These are phyloP conservation scores for Anableps anableps DNA, from an alignment of 2,797 vertebrate species.

Conservation along the genomic window DNA sequence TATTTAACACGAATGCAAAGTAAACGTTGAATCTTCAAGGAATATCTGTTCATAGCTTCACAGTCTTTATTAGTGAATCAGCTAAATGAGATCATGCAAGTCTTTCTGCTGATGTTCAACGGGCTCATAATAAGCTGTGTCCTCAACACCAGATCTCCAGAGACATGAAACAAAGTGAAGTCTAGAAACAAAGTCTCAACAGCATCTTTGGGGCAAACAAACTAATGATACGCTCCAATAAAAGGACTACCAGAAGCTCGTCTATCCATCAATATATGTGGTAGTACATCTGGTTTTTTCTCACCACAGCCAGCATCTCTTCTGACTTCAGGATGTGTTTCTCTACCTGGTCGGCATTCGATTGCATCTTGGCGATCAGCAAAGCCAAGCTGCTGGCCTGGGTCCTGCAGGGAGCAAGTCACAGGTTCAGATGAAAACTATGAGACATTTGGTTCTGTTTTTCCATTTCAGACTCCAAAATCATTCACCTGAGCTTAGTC, in stretches of 20 bases:
- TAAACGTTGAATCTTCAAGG: neutral
- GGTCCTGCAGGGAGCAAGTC: conserved; percentile 70
- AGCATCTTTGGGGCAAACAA: neutral
- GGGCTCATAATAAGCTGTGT: too few species aligned
- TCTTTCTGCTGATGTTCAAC: neutral
- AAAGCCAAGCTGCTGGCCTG: conserved; percentile 82
- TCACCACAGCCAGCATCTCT: conserved; percentile 86
- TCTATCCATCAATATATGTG: neutral
- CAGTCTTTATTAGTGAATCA: neutral
- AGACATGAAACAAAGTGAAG: neutral
- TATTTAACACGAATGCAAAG: neutral
- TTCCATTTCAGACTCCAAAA: neutral
- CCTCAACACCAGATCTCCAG: neutral
- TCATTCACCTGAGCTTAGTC: neutral
- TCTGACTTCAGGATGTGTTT: conserved; percentile 90
- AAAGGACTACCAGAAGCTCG: too few species aligned
- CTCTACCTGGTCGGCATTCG: conserved; percentile 92
- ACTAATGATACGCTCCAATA: neutral
- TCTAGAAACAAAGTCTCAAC: neutral
- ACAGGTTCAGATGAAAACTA: neutral
- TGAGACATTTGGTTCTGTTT: neutral
- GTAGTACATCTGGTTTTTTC: conserved; percentile 25
- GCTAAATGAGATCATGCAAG: neutral
- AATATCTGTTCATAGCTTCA: neutral
- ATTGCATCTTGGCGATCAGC: conserved; percentile 93